Base-by-base conservation (phyloP, 2,888 invertebrate species). In the Sympetrum striolatum region DNA sequence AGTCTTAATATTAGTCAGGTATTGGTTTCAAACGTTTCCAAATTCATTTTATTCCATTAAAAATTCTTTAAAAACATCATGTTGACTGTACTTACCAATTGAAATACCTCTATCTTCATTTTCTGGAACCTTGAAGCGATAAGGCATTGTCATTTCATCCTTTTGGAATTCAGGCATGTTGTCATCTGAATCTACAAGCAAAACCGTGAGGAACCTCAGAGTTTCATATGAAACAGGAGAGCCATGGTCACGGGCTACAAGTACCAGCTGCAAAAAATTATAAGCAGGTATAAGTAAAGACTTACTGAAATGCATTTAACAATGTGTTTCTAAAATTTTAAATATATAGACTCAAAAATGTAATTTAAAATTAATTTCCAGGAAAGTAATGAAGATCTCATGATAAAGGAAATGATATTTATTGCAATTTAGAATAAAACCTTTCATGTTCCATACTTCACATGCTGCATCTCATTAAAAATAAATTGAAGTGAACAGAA, bases 171-270 rank as follows among this genome's bases (percentile, higher is more conserved):
- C 96, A 0, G 98, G 98, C 0, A 95, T 94, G 93, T 98, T 97
- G 94, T 98, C 98, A 92, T 98, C 96, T 4, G 96, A 96, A 93
- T 98, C 98, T 15, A 96, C 96, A 79, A 98, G 94, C 58, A 96
- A 95, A 80, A 98, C 96, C 0, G 96, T 96, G 81, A 98, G 94
- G 90, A 97, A 95, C 0, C 96, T 96, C 8, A 97, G 94, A 0
- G 96, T 96, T 93, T 98, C 98, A 92, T 97, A 97, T 92, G 96
- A 96, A 0, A 96, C 96, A 0, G 98, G 98, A 37, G 95, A 96
- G 0, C 98, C 98, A 92, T 97, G 96, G 94, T 98, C 98, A 81
- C 96, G 95, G 0, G 98, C 98, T 8, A 96, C 97, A 92, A 98
- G 94, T 25, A 97, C 96, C 90, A 98, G 94, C 96, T 97, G 93